Evolutionary conservation across 2,113 vertebrate genomes (phyloP).

Genomic region (Nesogale talazaci): DNA sequence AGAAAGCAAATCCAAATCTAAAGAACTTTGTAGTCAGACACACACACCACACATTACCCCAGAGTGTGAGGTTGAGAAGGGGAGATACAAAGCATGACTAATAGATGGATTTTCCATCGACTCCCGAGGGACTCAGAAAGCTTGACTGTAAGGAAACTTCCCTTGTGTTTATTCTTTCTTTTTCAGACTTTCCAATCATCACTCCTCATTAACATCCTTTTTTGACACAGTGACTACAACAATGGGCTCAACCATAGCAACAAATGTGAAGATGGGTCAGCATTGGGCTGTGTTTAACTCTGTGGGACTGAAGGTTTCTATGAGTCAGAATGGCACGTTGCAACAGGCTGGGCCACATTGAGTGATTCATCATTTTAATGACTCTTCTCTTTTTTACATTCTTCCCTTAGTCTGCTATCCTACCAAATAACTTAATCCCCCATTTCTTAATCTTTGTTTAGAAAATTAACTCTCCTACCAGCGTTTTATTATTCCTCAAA

Average conservation of each 20-base stretch:
- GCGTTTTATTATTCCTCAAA: neutral
- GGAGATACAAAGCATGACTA: slow-evolving; percentile 25
- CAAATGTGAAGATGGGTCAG: too few species aligned
- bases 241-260: too few species aligned
- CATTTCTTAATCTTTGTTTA: slow-evolving; percentile 33
- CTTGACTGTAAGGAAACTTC: slow-evolving; percentile 42
- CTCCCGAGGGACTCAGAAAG: neutral
- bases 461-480: neutral
- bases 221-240: too few species aligned
- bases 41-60: neutral
- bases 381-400: neutral
- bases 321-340: neutral
- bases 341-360: neutral
- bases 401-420: neutral
- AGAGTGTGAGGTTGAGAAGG: neutral
- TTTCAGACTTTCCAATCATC: slow-evolving; percentile 56
- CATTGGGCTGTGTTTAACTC: too few species aligned
- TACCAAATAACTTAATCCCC: neutral
- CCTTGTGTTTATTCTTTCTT: slow-evolving; percentile 60
- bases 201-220: slow-evolving; percentile 26
- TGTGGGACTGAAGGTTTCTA: too few species aligned
- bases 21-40: neutral
- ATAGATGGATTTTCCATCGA: slow-evolving; percentile 49
- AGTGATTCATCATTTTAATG: slow-evolving; percentile 32
- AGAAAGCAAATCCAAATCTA: neutral